Conservation (phyloP, 2,797 vertebrate species). For the Melanogrammus aeglefinus region DNA sequence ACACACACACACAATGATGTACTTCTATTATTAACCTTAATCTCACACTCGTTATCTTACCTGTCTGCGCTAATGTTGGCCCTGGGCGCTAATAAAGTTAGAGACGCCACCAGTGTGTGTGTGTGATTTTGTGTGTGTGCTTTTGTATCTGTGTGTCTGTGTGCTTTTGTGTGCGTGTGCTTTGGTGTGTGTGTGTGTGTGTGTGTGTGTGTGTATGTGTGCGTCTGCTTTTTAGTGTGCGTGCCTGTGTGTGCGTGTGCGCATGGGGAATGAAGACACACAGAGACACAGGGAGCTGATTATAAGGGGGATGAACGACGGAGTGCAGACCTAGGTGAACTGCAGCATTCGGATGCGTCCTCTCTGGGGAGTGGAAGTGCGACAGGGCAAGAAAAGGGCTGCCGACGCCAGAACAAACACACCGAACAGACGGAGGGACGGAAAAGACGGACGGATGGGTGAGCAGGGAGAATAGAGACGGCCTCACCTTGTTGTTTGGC, state of each 20-base stretch:
- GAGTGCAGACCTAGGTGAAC: background rate
- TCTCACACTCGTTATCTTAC: slow-evolving; percentile 62
- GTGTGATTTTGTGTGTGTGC: slow-evolving; percentile 22
- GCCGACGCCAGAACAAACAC: no score
- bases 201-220: slow-evolving; percentile 19
- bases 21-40: slow-evolving; percentile 64
- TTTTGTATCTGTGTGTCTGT: slow-evolving; percentile 15
- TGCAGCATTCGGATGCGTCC: background rate
- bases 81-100: slow-evolving; percentile 50
- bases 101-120: slow-evolving; percentile 35
- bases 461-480: background rate
- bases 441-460: background rate
- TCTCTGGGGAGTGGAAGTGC: background rate
- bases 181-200: no score
- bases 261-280: background rate
- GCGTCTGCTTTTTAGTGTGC: background rate
- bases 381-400: background rate
- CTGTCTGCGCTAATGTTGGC: slow-evolving; percentile 62
- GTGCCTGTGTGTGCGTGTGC: no score
- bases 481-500: background rate
- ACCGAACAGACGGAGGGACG: background rate
- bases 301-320: background rate
- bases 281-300: slow-evolving; percentile 1
- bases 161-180: no score
- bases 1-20: slow-evolving; percentile 42